phyloP scores from a whole-genome alignment of 2,113 vertebrate species.

The Gorsachius goisagi region DNA sequence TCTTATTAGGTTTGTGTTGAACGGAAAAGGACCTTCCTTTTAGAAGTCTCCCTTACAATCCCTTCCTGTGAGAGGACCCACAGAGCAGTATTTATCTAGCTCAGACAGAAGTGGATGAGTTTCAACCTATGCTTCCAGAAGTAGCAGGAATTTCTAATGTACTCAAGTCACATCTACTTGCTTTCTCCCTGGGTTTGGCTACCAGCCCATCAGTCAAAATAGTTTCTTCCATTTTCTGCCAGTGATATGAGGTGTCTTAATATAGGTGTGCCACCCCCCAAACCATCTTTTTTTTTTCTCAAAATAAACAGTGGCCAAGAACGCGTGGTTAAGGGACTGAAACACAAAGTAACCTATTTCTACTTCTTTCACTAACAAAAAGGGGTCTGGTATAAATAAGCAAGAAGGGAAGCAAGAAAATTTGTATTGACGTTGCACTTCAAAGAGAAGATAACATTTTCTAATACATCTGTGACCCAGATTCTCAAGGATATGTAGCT shows the following conservation, averaged over 20 bases:
- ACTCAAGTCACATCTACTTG: not conserved
- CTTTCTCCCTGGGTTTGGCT: not conserved
- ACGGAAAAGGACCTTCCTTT: not conserved
- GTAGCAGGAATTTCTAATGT: not conserved
- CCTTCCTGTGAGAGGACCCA: not conserved
- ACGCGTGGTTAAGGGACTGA: not conserved
- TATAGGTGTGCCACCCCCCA: not conserved
- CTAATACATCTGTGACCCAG: not conserved
- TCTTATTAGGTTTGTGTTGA: not conserved
- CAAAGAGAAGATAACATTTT: conserved; percentile 2
- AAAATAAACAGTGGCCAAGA: not conserved
- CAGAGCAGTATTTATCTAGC: not conserved
- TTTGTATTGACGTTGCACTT: not conserved
- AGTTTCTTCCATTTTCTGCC: not conserved
- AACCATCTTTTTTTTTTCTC: not conserved
- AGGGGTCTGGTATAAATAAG: not conserved
- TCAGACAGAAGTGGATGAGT: not conserved
- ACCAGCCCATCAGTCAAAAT: not conserved
- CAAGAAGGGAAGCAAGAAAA: not conserved
- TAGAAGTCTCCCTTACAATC: not conserved
- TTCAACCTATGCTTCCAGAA: not conserved
- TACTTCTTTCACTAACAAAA: not conserved
- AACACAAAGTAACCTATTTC: not conserved
- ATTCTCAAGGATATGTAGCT: not conserved
- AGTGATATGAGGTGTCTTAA: not conserved